A percentile compares a stretch with the other conserved stretches of the same genome.
phyloP scores from a whole-genome alignment of 2,888 invertebrate genomes.

The Vesta saturnalis region DNA sequence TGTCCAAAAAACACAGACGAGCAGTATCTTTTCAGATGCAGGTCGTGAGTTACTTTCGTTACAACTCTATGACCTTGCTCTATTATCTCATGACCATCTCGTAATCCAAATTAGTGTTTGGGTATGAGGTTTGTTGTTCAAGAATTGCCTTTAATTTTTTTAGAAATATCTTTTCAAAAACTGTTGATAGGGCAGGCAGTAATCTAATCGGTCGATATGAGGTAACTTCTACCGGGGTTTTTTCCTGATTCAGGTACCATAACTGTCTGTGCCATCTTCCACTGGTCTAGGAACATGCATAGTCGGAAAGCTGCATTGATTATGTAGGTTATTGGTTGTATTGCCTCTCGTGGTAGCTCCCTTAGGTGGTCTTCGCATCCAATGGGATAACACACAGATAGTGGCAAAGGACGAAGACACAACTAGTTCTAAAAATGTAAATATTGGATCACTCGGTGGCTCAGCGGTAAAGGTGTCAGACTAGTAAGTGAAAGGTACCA shows the following conservation, averaged over 20 bases:
- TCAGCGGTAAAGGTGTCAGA: too few relatives aligned
- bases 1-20: too few relatives aligned
- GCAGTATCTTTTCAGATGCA: background rate
- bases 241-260: background rate
- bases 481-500: too few relatives aligned
- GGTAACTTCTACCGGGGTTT: background rate
- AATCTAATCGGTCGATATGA: too few relatives aligned
- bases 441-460: too few relatives aligned
- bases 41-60: background rate
- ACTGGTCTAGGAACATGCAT: background rate
- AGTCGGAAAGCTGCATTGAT: background rate
- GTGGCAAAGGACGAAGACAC: too few relatives aligned
- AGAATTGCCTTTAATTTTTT: background rate
- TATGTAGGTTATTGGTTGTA: background rate
- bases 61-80: background rate
- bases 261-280: background rate
- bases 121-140: slow-evolving; percentile 4
- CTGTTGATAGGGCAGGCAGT: too few relatives aligned
- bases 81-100: background rate
- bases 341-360: background rate
- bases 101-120: background rate
- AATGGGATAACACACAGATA: too few relatives aligned
- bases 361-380: too few relatives aligned
- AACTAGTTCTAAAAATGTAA: too few relatives aligned
- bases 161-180: background rate